These are phyloP conservation scores for Hypselothyrea guttata DNA, from an alignment of 2,888 invertebrate species.

Conservation along the genomic window DNA sequence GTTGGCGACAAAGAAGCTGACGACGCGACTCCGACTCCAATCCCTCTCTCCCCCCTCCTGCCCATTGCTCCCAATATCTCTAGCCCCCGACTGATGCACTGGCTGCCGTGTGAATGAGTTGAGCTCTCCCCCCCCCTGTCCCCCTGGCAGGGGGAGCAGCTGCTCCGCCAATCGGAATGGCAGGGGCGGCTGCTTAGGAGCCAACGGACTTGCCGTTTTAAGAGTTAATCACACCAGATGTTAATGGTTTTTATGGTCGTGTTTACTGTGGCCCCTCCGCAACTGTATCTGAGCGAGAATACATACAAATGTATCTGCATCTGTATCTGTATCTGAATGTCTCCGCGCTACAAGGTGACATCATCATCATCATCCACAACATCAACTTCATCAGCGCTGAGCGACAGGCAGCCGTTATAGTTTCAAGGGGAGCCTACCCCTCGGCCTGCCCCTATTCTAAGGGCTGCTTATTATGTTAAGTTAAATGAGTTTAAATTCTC, in stretches of 20 bases:
- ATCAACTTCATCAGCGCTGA: slow-evolving; percentile 27
- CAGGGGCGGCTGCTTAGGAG: slow-evolving; percentile 53
- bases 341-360: slow-evolving; percentile 32
- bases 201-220: slow-evolving; percentile 56
- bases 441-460: slow-evolving; percentile 21
- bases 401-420: slow-evolving; percentile 29
- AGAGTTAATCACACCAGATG: slow-evolving; percentile 81
- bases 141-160: slow-evolving; percentile 29
- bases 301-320: slow-evolving; percentile 13
- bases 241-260: slow-evolving; percentile 80
- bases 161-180: slow-evolving; percentile 46
- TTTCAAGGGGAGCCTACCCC: slow-evolving; percentile 19
- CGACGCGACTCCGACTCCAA: slow-evolving; percentile 44
- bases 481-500: slow-evolving; percentile 56
- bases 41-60: neutral
- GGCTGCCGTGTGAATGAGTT: slow-evolving; percentile 74
- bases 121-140: neutral
- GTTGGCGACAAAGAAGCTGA: slow-evolving; percentile 70
- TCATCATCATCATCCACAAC: slow-evolving; percentile 33
- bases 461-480: slow-evolving; percentile 49
- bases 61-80: slow-evolving; percentile 9
- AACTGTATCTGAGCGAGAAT: slow-evolving; percentile 14
- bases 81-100: slow-evolving; percentile 48
- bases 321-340: slow-evolving; percentile 12
- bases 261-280: slow-evolving; percentile 55